A percentile compares a stretch with the other conserved stretches of the same genome.
Conservation (phyloP, 1,140 invertebrate species). For the Drosophila melanica region DNA sequence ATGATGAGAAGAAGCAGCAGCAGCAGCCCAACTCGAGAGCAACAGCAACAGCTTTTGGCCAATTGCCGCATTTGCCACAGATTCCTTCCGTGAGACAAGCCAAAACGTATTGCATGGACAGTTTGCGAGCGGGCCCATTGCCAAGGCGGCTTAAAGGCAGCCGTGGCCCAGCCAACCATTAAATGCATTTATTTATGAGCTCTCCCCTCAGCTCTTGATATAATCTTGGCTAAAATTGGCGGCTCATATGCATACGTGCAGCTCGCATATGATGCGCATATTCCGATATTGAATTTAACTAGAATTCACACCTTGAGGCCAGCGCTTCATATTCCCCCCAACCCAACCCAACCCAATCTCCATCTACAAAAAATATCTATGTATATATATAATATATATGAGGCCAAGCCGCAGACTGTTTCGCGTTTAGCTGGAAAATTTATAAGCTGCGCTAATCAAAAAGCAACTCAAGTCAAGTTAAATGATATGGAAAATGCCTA, state of each 20-base stretch:
- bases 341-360: not conserved
- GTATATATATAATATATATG: not conserved
- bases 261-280: slow-evolving; percentile 37
- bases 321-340: not conserved
- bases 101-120: slow-evolving; percentile 53
- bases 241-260: slow-evolving; percentile 24
- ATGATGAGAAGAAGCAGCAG: slow-evolving; percentile 57
- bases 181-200: slow-evolving; percentile 81
- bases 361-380: not conserved
- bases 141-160: slow-evolving; percentile 20
- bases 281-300: slow-evolving; percentile 73
- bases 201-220: slow-evolving; percentile 6
- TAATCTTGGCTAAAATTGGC: slow-evolving; percentile 20
- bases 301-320: slow-evolving; percentile 73
- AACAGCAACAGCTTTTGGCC: slow-evolving; percentile 21
- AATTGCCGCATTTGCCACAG: slow-evolving; percentile 51
- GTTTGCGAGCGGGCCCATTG: slow-evolving; percentile 19
- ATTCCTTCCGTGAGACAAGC: slow-evolving; percentile 78
- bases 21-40: not conserved
- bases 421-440: slow-evolving; percentile 8
- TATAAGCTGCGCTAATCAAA: slow-evolving; percentile 4
- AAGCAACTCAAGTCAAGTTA: slow-evolving; percentile 3
- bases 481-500: slow-evolving; percentile 23
- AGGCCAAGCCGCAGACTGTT: slow-evolving; percentile 15
- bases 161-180: slow-evolving; percentile 56